Evolutionary conservation across 2,797 vertebrate genomes (phyloP).

Genomic region (Labeo calbasu): DNA sequence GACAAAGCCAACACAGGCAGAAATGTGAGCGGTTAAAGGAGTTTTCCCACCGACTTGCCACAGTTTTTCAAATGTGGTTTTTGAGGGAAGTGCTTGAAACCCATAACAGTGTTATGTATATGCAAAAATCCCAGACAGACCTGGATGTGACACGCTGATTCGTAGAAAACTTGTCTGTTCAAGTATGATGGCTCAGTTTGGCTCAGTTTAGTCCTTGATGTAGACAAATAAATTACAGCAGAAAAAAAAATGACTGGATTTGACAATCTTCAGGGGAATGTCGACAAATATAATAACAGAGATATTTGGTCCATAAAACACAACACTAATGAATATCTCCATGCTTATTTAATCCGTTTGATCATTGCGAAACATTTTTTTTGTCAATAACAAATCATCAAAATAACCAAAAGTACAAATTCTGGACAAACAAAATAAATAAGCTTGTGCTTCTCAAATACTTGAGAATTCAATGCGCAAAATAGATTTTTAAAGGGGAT

Average conservation of each 20-base stretch:
- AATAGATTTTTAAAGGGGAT: conserved; percentile 22
- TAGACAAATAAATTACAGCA: conserved; percentile 47
- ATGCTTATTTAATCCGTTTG: conserved; percentile 48
- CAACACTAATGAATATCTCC: conserved; percentile 43
- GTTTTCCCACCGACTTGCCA: conserved; percentile 49
- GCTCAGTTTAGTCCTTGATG: conserved; percentile 53
- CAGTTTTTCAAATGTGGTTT: conserved; percentile 52
- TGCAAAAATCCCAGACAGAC: conserved; percentile 38
- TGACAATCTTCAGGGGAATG: conserved; percentile 4
- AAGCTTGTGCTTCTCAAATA: conserved; percentile 36
- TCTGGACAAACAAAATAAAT: conserved; percentile 51
- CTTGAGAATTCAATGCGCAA: conserved; percentile 24
- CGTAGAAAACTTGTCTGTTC: conserved; percentile 39
- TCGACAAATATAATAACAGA: conserved; percentile 31
- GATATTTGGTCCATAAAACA: conserved; percentile 46
- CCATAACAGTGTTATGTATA: conserved; percentile 54
- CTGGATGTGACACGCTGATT: conserved; percentile 29
- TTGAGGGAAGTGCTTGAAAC: conserved; percentile 50
- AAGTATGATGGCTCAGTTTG: conserved; percentile 53
- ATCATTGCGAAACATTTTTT: conserved; percentile 7
- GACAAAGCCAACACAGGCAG: conserved; percentile 26
- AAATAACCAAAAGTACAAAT: conserved; percentile 38
- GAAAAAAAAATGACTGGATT: conserved; percentile 30
- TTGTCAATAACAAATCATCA: conserved; percentile 23
- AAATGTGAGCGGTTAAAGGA: conserved; percentile 38